phyloP scores from a whole-genome alignment of 2,113 vertebrate genomes.

The Isichthys henryi region DNA sequence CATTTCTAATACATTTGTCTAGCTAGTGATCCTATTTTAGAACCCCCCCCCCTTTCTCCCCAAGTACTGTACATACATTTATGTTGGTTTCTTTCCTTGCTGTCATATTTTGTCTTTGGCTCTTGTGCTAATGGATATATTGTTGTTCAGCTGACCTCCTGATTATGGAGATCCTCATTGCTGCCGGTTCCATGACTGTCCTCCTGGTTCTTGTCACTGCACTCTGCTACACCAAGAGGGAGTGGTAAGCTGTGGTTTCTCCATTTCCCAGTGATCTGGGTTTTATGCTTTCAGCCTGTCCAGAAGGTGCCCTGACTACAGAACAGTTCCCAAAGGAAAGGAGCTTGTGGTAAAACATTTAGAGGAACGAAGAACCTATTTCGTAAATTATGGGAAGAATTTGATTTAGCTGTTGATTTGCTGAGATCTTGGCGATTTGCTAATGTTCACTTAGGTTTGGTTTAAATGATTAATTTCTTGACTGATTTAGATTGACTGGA shows the following conservation, averaged over 20 bases:
- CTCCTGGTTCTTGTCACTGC: slow-evolving; percentile 46
- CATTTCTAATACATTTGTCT: neutral
- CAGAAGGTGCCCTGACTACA: neutral
- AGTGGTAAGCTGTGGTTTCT: slow-evolving; percentile 48
- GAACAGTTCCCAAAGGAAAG: neutral
- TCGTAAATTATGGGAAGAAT: neutral
- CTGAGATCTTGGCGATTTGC: neutral
- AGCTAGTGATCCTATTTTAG: neutral
- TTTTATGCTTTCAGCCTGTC: neutral
- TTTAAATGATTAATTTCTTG: neutral
- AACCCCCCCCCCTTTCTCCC: neutral
- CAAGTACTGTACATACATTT: neutral
- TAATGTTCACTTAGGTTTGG: neutral
- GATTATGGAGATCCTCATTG: slow-evolving; percentile 55
- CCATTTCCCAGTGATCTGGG: neutral
- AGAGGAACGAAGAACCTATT: neutral
- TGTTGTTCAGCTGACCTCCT: slow-evolving; percentile 46
- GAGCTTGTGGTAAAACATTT: neutral
- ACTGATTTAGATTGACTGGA: neutral
- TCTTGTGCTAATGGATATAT: neutral
- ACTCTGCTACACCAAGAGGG: slow-evolving; percentile 63
- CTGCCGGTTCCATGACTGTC: slow-evolving; percentile 46
- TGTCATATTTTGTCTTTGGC: neutral
- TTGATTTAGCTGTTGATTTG: neutral
- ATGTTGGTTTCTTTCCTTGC: neutral